Conservation (phyloP, 2,888 invertebrate genomes). For the Philereme transversata region DNA sequence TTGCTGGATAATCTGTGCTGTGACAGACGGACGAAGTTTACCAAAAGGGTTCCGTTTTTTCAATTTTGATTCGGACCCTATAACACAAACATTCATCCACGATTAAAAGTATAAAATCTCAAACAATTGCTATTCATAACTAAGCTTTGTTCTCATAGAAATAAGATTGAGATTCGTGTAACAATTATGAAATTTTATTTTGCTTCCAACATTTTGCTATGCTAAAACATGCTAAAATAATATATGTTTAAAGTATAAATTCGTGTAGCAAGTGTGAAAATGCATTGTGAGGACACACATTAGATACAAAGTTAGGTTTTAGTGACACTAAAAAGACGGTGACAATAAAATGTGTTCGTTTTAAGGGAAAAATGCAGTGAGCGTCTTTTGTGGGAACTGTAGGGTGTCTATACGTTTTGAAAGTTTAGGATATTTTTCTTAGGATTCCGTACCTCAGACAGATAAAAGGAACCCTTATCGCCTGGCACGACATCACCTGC, state of each 20-base stretch:
- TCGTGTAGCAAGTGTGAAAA: neutral
- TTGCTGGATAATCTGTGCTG: too few species aligned
- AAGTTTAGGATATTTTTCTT: neutral
- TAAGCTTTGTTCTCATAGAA: neutral
- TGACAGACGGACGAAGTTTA: too few species aligned
- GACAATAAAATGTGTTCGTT: slow-evolving; percentile 47
- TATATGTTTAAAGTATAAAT: slow-evolving; percentile 13
- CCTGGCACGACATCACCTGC: too few species aligned
- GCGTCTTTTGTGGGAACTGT: slow-evolving; percentile 38
- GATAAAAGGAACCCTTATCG: too few species aligned
- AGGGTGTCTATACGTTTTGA: slow-evolving; percentile 30
- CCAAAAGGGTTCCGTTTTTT: too few species aligned
- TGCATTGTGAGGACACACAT: slow-evolving; percentile 21
- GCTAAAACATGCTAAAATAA: neutral
- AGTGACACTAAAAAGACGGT: slow-evolving; percentile 47
- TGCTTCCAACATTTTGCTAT: neutral
- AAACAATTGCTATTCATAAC: neutral
- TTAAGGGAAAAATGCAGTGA: slow-evolving; percentile 43
- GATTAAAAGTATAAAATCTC: neutral
- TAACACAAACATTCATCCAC: too few species aligned
- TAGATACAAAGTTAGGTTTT: slow-evolving; percentile 46
- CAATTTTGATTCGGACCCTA: too few species aligned
- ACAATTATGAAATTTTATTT: neutral
- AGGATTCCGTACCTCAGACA: neutral
- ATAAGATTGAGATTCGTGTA: neutral